Percentiles rank a stretch among this genome's conserved stretches.
Evolutionary conservation across 2,888 invertebrate species (phyloP).

Genomic region (Drosophila flavopinicola): DNA sequence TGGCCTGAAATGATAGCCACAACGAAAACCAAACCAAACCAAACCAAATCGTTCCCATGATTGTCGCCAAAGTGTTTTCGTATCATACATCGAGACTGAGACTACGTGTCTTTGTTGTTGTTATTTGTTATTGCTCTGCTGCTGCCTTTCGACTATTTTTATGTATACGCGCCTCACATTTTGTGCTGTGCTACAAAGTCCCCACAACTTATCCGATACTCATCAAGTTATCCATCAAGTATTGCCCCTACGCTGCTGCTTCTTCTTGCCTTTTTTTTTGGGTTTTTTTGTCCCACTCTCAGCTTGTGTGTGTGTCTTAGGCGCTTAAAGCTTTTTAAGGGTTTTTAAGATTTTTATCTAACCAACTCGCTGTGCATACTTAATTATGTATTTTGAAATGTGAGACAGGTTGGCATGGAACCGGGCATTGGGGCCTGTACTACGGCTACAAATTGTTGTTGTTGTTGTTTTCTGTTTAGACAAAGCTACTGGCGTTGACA

Average conservation of each 20-base stretch:
- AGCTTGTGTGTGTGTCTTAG: constrained; percentile 50
- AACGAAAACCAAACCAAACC: constrained; percentile 42
- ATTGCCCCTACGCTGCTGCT: constrained; percentile 57
- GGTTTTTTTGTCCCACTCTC: constrained; percentile 19
- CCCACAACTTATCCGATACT: constrained; percentile 64
- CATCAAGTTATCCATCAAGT: constrained; percentile 71
- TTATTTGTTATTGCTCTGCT: constrained; percentile 49
- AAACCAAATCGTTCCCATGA: constrained; percentile 73
- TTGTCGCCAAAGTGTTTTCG: constrained; percentile 81
- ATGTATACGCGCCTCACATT: constrained; percentile 58
- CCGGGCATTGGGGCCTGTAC: constrained; percentile 26
- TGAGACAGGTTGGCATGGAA: constrained; percentile 77
- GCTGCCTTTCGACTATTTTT: constrained; percentile 64
- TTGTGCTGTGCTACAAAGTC: constrained; percentile 62
- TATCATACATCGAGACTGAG: constrained; percentile 73
- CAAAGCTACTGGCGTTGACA: constrained; percentile 77
- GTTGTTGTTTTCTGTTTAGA: constrained; percentile 24
- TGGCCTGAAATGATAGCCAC: constrained; percentile 56
- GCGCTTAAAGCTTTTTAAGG: constrained; percentile 80
- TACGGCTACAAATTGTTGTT: constrained; percentile 38
- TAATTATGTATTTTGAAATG: constrained; percentile 80
- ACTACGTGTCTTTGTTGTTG: constrained; percentile 62
- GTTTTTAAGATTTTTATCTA: constrained; percentile 79
- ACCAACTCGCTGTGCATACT: constrained; percentile 80
- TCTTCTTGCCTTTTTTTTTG: constrained; percentile 9